Conservation (phyloP, 1,140 invertebrate genomes). For the Leptinotarsa defecta region DNA sequence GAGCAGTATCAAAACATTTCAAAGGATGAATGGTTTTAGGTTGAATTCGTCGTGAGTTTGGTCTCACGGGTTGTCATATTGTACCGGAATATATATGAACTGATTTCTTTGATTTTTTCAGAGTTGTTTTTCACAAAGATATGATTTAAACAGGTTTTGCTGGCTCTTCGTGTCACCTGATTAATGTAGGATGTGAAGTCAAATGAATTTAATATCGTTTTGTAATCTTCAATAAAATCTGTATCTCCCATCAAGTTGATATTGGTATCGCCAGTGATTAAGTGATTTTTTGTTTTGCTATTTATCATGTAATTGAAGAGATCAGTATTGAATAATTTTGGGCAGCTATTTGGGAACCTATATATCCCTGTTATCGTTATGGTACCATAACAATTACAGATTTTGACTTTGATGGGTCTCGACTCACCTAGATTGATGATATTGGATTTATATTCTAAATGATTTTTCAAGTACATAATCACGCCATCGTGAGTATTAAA, state of each 20-base stretch:
- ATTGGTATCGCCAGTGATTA: no score
- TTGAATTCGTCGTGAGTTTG: not conserved
- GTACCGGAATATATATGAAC: not conserved
- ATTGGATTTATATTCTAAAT: not conserved
- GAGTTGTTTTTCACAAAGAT: not conserved
- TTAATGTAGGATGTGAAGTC: not conserved
- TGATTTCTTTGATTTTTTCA: conserved; percentile 2
- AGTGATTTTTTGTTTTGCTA: no score
- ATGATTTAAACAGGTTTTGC: not conserved
- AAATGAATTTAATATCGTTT: not conserved
- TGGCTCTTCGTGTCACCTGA: not conserved
- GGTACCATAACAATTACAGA: not conserved
- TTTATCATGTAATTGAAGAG: no score
- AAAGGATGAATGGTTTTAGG: not conserved
- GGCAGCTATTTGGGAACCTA: not conserved
- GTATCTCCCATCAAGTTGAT: not conserved
- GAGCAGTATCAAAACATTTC: no score
- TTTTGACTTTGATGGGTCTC: not conserved
- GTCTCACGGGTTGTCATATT: not conserved
- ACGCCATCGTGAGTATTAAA: not conserved
- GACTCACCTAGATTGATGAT: not conserved
- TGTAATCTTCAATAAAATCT: not conserved
- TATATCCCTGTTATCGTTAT: not conserved
- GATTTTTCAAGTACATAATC: not conserved
- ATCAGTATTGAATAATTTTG: no score